Conservation (phyloP, 2,888 invertebrate genomes). For the Mythimna impura region DNA sequence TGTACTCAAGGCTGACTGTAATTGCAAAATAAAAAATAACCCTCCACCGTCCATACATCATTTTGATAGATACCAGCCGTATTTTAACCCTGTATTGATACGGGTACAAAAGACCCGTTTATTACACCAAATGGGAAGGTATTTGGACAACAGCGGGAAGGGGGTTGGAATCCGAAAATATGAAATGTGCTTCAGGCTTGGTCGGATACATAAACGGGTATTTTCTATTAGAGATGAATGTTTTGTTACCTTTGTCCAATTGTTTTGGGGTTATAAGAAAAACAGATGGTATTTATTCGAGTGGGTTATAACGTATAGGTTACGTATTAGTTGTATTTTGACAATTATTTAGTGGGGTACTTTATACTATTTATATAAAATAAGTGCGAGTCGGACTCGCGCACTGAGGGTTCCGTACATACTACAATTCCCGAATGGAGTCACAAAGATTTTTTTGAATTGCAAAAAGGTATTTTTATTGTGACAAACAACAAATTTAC, state of each 20-base stretch:
- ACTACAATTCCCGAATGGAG: too few relatives aligned
- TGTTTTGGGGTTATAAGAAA: slow-evolving; percentile 37
- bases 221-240: slow-evolving; percentile 50
- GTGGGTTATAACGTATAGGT: neutral
- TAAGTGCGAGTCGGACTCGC: too few relatives aligned
- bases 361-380: too few relatives aligned
- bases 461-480: too few relatives aligned
- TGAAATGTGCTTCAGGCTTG: slow-evolving; percentile 57
- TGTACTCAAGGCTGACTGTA: slow-evolving; percentile 15
- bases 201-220: slow-evolving; percentile 42
- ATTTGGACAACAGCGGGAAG: slow-evolving; percentile 57
- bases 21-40: slow-evolving; percentile 53
- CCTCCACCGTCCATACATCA: slow-evolving; percentile 47
- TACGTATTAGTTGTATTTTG: neutral
- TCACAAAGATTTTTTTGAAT: too few relatives aligned
- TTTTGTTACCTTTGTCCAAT: slow-evolving; percentile 39
- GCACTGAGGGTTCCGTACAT: too few relatives aligned
- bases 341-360: slow-evolving; percentile 9
- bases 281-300: slow-evolving; percentile 31
- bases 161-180: slow-evolving; percentile 54
- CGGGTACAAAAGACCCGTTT: slow-evolving; percentile 65
- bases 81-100: slow-evolving; percentile 65
- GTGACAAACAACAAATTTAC: too few relatives aligned
- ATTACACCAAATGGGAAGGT: slow-evolving; percentile 64
- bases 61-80: slow-evolving; percentile 62